Conservation (phyloP, 2,113 vertebrate species). For the Bubo blakistoni region DNA sequence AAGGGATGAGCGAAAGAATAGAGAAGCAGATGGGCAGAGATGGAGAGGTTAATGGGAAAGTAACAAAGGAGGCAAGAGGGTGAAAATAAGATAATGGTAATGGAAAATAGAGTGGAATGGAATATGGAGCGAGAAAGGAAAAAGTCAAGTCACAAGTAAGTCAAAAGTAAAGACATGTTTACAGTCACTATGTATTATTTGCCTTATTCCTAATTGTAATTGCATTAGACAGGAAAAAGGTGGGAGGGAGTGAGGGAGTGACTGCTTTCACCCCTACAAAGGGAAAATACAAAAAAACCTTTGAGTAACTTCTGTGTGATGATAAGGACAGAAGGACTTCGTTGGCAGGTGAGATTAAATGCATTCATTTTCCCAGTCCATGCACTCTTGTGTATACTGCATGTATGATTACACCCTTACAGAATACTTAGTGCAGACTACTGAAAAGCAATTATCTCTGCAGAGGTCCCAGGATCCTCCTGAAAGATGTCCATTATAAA, state of each 20-base stretch:
- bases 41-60: neutral
- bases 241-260: neutral
- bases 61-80: neutral
- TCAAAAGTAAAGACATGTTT: neutral
- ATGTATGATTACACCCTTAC: neutral
- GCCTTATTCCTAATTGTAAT: neutral
- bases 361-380: neutral
- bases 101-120: neutral
- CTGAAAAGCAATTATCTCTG: slow-evolving; percentile 36
- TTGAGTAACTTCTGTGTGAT: neutral
- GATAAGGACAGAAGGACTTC: neutral
- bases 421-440: neutral
- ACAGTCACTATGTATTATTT: neutral
- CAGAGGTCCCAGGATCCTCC: neutral
- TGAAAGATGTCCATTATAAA: slow-evolving; percentile 1
- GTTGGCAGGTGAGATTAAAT: slow-evolving; percentile 4
- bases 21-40: neutral
- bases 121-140: neutral
- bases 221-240: neutral
- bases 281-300: neutral
- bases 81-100: neutral
- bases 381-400: neutral
- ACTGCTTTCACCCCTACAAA: neutral
- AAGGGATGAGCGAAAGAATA: neutral
- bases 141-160: neutral